These are phyloP conservation scores for Eulemur macaco DNA, from an alignment of 2,113 vertebrate species.

Conservation along the genomic window DNA sequence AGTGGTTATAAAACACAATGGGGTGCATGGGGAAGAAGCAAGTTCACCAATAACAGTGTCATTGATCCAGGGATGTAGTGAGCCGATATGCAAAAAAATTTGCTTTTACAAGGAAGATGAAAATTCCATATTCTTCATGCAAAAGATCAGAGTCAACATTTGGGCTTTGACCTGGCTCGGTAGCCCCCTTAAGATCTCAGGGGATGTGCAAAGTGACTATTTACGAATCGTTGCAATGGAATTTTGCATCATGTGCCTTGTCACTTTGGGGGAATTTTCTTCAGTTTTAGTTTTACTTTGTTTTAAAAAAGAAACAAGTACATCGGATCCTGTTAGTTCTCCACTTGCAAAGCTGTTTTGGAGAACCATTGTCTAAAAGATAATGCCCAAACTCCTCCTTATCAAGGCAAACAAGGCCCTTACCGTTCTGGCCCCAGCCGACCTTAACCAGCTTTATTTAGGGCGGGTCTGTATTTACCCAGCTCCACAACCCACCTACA, in stretches of 20 bases:
- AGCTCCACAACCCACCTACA: neutral
- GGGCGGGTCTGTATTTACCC: neutral
- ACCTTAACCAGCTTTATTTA: neutral
- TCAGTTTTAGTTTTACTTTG: conserved; percentile 12
- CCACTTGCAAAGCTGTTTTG: neutral
- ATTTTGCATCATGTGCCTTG: neutral
- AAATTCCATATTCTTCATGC: neutral
- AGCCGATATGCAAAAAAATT: neutral
- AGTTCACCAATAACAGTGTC: neutral
- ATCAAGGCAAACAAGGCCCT: conserved; percentile 3
- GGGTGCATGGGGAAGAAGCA: neutral
- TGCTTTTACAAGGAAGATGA: neutral
- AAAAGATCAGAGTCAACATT: neutral
- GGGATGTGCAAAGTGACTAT: neutral
- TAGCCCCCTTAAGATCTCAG: neutral
- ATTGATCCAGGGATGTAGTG: neutral
- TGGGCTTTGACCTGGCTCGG: neutral
- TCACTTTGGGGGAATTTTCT: neutral
- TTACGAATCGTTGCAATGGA: neutral
- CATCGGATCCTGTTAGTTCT: neutral
- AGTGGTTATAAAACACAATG: neutral
- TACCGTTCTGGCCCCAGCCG: neutral
- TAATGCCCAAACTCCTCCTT: neutral
- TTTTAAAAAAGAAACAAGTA: neutral
- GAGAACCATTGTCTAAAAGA: neutral